Conservation (phyloP, 2,113 vertebrate genomes). For the Rhipidura dahli region DNA sequence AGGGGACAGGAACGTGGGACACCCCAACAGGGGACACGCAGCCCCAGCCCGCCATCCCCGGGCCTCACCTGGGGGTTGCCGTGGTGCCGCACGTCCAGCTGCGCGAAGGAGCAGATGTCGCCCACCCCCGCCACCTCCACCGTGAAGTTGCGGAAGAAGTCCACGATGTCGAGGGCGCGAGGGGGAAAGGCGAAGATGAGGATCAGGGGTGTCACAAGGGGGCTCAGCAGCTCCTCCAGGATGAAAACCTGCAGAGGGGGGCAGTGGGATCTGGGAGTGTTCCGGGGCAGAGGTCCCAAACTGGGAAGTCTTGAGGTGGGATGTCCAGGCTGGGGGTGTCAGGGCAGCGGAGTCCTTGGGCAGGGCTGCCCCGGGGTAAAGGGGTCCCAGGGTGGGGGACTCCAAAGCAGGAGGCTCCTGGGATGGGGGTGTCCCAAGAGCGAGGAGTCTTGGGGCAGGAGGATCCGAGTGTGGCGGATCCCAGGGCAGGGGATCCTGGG, state of each 20-base stretch:
- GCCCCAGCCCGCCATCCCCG: not conserved
- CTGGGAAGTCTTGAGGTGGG: too few species aligned
- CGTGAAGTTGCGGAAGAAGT: conserved; percentile 96
- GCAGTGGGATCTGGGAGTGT: accelerated
- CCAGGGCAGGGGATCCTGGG: not conserved
- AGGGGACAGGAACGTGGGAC: not conserved
- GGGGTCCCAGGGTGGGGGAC: not conserved
- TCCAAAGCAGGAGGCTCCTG: not conserved
- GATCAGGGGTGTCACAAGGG: conserved; percentile 92
- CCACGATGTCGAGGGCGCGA: conserved; percentile 89
- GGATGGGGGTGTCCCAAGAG: not conserved
- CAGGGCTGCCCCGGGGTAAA: too few species aligned
- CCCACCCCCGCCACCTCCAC: conserved; percentile 95
- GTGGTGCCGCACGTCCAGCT: conserved; percentile 94
- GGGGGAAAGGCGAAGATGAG: conserved; percentile 90
- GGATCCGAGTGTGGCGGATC: not conserved
- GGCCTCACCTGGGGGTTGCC: conserved; percentile 84
- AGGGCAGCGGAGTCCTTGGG: not conserved
- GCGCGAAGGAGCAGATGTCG: conserved; percentile 95
- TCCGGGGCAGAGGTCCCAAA: accelerated
- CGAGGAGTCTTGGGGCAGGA: too few species aligned
- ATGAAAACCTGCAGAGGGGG: conserved; percentile 82
- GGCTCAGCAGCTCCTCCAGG: conserved; percentile 92
- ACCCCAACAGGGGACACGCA: accelerated
- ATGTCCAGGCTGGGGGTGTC: not conserved